Base-by-base conservation (phyloP, 1,140 invertebrate genomes). In the Aphelenchoides fujianensis region DNA sequence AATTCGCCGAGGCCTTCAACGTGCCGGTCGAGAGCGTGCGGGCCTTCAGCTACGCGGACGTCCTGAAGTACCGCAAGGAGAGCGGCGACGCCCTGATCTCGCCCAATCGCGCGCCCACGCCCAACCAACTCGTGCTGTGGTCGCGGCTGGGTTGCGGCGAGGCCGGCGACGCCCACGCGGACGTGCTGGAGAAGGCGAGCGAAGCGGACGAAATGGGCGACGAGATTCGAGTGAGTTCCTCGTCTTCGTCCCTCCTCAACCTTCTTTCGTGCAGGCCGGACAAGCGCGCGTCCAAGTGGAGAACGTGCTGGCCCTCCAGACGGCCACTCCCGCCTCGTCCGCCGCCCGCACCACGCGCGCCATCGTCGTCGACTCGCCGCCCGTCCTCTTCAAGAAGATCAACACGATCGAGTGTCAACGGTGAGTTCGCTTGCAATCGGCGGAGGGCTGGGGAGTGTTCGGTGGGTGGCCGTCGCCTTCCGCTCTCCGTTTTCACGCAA, bases 231-330 rank as follows among this genome's bases (percentile, higher is more conserved):
- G 5, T 59, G 23, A 48, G 41, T 16, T 16, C 12, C 23, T 48
- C 59, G 36, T 61, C 36, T 19, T 61, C 1, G 59, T 16, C 16
- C 2, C 31, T 1, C 36, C 16, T 61, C 28, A n/a, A 2, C n/a
- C 28, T 52, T 61, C 31, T 35, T n/a, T n/a, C n/a, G n/a, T 61
- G 31, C 30, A 61, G 59, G n/a, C 36, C 30, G 63, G 63, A 34
- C 63, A 66, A 66, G 63, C 27, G 30, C 27, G 16, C 12, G 32
- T 66, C 32, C 31, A 27, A 16, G 12, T 12, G 12, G 28, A 66
- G 12, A 37, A 66, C 32, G 32, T 66, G 37, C 32, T 66, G 63
- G 63, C 63, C 1, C 31, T 66, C 12, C 63, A 66, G 53, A 66
- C 63, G 2, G 63, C 63, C 19, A 66, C 63, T 37, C 63, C 63